Conservation (phyloP, 2,113 vertebrate species). For the Muntiacus muntjak region DNA sequence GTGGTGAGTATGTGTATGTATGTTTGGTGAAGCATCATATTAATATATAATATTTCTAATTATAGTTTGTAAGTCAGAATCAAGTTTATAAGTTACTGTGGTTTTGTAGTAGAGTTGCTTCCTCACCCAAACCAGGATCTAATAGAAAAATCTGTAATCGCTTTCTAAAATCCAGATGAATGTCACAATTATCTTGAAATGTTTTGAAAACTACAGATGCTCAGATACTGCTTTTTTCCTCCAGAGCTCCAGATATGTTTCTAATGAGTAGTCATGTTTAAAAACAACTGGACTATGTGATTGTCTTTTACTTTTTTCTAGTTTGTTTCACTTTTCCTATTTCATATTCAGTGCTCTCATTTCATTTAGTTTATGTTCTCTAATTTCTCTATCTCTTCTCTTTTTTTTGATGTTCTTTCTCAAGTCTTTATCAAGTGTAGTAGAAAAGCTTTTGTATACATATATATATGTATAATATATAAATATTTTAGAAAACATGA, state of each 20-base stretch:
- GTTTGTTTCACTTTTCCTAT: background rate
- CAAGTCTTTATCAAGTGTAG: background rate
- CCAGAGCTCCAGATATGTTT: background rate
- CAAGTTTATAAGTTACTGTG: background rate
- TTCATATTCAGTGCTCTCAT: background rate
- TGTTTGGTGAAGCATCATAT: background rate
- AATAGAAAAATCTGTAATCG: background rate
- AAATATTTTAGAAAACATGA: background rate
- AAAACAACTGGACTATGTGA: background rate
- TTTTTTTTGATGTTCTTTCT: background rate
- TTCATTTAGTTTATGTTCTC: background rate
- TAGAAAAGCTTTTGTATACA: background rate
- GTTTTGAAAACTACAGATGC: background rate
- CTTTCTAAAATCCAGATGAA: background rate
- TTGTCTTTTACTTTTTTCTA: background rate
- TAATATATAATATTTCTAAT: background rate
- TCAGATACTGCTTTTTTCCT: background rate
- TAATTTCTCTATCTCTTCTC: background rate
- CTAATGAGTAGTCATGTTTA: background rate
- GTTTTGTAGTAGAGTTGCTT: conserved; percentile 7
- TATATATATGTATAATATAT: background rate
- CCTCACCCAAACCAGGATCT: background rate
- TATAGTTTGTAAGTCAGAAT: conserved; percentile 27
- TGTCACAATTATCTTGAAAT: background rate
- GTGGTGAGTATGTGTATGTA: background rate